phyloP scores from a whole-genome alignment of 2,113 vertebrate species.

The Pterocles burchelli region DNA sequence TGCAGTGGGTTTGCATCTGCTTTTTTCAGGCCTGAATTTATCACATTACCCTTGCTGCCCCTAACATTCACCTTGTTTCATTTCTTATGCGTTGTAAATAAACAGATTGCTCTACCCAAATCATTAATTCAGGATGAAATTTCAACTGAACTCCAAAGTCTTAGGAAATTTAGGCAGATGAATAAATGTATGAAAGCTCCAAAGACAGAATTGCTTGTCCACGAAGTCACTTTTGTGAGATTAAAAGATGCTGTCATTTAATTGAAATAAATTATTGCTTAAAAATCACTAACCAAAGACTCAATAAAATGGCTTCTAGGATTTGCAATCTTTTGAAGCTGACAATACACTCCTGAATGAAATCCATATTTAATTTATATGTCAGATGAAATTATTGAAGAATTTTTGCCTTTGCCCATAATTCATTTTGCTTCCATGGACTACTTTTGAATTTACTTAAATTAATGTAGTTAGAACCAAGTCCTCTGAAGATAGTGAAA shows the following conservation, averaged over 20 bases:
- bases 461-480: neutral
- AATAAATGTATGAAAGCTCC: conserved; percentile 49
- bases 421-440: conserved; percentile 10
- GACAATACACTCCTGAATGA: neutral
- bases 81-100: neutral
- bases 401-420: neutral
- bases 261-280: conserved; percentile 62
- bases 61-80: neutral
- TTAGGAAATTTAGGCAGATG: conserved; percentile 14
- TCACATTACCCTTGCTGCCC: accelerated
- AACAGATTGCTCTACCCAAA: neutral
- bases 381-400: conserved; percentile 16
- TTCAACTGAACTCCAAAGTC: conserved; percentile 22
- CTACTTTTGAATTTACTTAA: conserved; percentile 45
- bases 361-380: conserved; percentile 47
- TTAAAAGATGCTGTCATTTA: conserved; percentile 64
- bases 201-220: conserved; percentile 36
- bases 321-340: conserved; percentile 35
- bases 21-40: neutral
- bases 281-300: conserved; percentile 18
- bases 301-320: conserved; percentile 35
- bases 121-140: conserved; percentile 9
- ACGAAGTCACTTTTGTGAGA: conserved; percentile 48
- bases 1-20: neutral
- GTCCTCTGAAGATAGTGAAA: conserved; percentile 23